These are phyloP conservation scores for Poliocrania exsul DNA, from an alignment of 2,797 vertebrate species.

Conservation along the genomic window DNA sequence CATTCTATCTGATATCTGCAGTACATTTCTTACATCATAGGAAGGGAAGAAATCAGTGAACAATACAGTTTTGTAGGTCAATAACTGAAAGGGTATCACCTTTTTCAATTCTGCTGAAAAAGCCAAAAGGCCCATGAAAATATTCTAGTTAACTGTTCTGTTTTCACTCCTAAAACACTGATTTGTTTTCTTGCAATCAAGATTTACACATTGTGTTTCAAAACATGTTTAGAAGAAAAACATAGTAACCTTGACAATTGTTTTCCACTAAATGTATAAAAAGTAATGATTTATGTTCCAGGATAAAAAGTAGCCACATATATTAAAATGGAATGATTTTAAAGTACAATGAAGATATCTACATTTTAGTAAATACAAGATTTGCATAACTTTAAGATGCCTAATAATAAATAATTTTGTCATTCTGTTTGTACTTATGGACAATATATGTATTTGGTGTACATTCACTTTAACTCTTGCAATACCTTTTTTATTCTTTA, in stretches of 20 bases:
- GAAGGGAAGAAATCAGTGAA: background rate
- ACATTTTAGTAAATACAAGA: background rate
- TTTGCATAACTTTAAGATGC: background rate
- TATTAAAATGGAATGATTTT: background rate
- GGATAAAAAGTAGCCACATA: background rate
- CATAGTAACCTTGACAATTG: background rate
- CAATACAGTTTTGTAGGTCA: background rate
- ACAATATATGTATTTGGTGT: background rate
- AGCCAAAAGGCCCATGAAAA: background rate
- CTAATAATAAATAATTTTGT: background rate
- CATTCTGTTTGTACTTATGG: accelerated
- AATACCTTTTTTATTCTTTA: background rate
- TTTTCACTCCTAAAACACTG: background rate
- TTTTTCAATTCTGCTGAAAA: background rate
- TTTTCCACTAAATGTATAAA: background rate
- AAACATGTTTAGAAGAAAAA: background rate
- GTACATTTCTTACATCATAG: background rate
- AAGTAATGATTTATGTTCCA: background rate
- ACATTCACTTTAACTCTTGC: background rate
- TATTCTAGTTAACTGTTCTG: background rate
- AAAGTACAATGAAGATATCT: background rate
- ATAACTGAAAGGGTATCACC: background rate
- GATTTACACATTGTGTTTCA: background rate
- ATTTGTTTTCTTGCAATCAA: background rate
- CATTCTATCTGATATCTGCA: background rate